A percentile compares a stretch with the other conserved stretches of the same genome.
These are phyloP conservation scores for Penaeus monodon DNA, from an alignment of 2,888 invertebrate genomes.

Conservation along the genomic window DNA sequence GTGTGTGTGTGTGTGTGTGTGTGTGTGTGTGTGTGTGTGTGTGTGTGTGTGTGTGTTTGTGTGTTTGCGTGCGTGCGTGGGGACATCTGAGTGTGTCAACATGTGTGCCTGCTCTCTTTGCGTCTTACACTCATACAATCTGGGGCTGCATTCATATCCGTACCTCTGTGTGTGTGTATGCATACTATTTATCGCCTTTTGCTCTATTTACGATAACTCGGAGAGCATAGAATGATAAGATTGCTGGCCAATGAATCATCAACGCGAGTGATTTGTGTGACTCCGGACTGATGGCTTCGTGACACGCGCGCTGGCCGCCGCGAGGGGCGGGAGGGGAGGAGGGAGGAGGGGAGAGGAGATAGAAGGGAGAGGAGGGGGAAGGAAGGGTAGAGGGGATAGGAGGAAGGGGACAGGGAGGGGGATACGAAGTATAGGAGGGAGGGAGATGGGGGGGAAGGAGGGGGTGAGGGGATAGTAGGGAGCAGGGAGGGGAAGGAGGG, in stretches of 20 bases:
- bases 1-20: neutral
- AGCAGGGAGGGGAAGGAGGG: neutral
- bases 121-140: too few relatives aligned
- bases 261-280: neutral
- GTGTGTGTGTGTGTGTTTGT: too few relatives aligned
- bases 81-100: neutral
- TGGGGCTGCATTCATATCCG: too few relatives aligned
- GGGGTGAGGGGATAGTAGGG: neutral
- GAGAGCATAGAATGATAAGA: too few relatives aligned
- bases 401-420: too few relatives aligned
- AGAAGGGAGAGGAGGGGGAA: too few relatives aligned
- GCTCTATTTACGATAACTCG: too few relatives aligned
- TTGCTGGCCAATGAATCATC: too few relatives aligned
- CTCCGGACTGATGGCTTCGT: neutral
- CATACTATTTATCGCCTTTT: neutral
- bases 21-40: neutral
- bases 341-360: too few relatives aligned
- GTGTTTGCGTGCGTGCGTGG: neutral
- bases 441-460: neutral
- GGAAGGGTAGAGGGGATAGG: too few relatives aligned
- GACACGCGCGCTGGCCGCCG: neutral
- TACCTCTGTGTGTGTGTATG: neutral
- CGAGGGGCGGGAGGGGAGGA: neutral
- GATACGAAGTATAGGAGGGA: neutral
- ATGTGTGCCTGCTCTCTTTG: neutral